These are phyloP conservation scores for Rhabdophis nuchalis DNA, from an alignment of 2,797 vertebrate species.

Conservation along the genomic window DNA sequence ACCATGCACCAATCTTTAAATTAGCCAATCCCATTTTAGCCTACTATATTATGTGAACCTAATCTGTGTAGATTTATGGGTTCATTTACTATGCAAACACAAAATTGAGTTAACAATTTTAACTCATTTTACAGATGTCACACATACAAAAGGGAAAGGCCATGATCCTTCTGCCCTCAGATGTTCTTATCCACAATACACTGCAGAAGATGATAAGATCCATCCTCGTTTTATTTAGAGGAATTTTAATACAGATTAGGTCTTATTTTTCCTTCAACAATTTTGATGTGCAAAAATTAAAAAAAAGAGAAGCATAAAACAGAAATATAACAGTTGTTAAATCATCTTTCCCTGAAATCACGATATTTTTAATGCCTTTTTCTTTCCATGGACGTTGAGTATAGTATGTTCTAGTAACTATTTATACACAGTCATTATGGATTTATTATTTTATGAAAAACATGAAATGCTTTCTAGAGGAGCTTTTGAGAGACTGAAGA, in stretches of 20 bases:
- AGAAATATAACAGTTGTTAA: background rate
- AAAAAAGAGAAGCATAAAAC: background rate
- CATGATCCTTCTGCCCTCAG: background rate
- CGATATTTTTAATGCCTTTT: background rate
- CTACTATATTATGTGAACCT: background rate
- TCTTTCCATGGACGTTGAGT: background rate
- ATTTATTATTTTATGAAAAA: background rate
- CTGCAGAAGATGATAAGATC: background rate
- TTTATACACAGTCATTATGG: background rate
- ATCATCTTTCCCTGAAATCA: background rate
- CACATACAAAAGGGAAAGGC: background rate
- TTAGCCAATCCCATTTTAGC: background rate
- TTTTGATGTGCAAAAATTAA: background rate
- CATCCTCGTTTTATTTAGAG: no score
- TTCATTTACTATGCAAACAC: background rate
- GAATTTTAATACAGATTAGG: no score
- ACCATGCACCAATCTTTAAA: background rate
- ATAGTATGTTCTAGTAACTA: background rate
- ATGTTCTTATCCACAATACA: background rate
- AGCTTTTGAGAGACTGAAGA: background rate
- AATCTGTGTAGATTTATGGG: background rate
- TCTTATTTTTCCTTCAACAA: background rate
- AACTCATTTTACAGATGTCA: background rate
- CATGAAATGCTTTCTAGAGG: background rate
- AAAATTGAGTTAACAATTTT: background rate